Percentiles rank a stretch among this genome's conserved stretches.
These are phyloP conservation scores for Arctia plantaginis DNA, from an alignment of 2,888 invertebrate species.

Conservation along the genomic window DNA sequence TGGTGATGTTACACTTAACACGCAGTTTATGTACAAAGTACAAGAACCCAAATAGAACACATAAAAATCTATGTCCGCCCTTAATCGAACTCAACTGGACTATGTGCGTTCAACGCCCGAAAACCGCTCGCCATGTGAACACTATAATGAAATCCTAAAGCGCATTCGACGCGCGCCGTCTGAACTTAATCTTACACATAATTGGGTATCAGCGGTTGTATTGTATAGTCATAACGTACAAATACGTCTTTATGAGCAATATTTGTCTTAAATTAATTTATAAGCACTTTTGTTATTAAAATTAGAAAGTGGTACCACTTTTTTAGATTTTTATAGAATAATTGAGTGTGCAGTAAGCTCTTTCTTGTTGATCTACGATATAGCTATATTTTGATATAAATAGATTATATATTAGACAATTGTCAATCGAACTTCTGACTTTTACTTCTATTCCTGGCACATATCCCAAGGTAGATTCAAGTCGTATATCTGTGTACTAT, in stretches of 20 bases:
- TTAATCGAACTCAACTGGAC: too few relatives aligned
- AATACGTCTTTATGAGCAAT: background rate
- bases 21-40: background rate
- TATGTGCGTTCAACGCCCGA: too few relatives aligned
- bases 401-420: conserved; percentile 1
- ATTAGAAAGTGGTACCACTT: background rate
- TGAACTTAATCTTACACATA: background rate
- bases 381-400: background rate
- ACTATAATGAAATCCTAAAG: too few relatives aligned
- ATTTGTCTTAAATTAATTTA: background rate
- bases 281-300: background rate
- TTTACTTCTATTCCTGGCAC: conserved; percentile 23
- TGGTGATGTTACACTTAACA: background rate
- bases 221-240: background rate
- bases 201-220: background rate
- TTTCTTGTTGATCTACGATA: background rate
- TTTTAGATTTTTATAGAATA: background rate
- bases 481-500: conserved; percentile 65
- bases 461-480: conserved; percentile 48
- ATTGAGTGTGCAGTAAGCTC: background rate
- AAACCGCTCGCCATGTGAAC: too few relatives aligned
- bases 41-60: background rate
- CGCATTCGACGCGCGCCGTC: background rate
- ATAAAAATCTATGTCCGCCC: too few relatives aligned
- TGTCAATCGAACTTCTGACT: conserved; percentile 32